A percentile compares a stretch with the other conserved stretches of the same genome.
Evolutionary conservation across 2,888 invertebrate species (phyloP).

Genomic region (Acanthoscelides obtectus): DNA sequence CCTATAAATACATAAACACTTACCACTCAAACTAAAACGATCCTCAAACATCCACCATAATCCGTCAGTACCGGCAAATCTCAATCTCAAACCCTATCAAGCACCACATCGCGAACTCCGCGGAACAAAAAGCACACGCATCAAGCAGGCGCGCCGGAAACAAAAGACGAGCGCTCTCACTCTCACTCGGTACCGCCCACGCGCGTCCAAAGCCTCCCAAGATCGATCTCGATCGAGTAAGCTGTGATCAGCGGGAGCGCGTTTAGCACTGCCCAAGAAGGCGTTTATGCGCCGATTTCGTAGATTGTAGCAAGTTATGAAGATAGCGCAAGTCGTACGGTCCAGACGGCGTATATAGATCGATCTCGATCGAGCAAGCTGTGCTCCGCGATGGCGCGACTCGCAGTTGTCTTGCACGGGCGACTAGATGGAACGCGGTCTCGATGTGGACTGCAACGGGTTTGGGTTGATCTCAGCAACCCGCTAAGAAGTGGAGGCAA

Average conservation of each 20-base stretch:
- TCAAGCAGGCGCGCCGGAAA: not conserved
- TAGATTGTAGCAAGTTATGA: no score
- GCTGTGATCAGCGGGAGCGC: no score
- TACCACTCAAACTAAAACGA: not conserved
- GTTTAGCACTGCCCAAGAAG: no score
- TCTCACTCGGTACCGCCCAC: not conserved
- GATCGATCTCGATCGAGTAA: no score
- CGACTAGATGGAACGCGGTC: not conserved
- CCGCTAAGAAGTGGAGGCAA: not conserved
- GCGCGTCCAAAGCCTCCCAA: not conserved
- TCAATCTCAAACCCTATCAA: not conserved
- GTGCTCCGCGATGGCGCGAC: not conserved
- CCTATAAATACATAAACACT: not conserved
- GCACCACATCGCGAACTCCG: not conserved
- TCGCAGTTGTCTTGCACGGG: not conserved
- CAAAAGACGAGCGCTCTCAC: not conserved
- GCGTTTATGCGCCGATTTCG: no score
- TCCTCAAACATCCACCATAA: not conserved
- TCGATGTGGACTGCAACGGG: not conserved
- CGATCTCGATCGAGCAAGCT: not conserved
- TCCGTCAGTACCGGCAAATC: not conserved
- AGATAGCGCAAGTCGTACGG: no score
- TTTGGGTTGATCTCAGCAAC: not conserved
- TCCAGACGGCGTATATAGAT: not conserved
- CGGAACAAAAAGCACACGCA: no score